These are phyloP conservation scores for Brachyptera putata DNA, from an alignment of 2,888 invertebrate species.

Conservation along the genomic window DNA sequence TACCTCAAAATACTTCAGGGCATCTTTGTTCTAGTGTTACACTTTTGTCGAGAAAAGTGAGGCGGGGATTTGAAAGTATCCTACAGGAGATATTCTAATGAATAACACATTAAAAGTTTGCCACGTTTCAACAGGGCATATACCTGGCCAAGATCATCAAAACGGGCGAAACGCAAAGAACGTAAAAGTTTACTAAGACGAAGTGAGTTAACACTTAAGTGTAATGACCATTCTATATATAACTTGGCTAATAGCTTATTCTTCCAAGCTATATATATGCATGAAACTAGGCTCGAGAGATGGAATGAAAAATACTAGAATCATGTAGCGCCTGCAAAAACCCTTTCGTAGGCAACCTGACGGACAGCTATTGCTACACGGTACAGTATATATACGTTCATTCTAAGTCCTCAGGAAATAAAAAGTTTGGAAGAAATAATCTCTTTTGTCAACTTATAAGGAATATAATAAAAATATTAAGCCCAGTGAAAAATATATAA, in stretches of 20 bases:
- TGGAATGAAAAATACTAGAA: slow-evolving; percentile 4
- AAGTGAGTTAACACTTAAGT: slow-evolving; percentile 19
- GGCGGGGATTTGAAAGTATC: too few relatives aligned
- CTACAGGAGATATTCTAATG: slow-evolving; percentile 4
- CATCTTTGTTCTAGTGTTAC: too few relatives aligned
- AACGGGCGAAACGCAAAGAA: neutral
- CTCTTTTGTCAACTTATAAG: too few relatives aligned
- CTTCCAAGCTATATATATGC: too few relatives aligned
- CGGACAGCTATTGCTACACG: neutral
- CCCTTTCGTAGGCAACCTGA: neutral
- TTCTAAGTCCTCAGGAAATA: too few relatives aligned
- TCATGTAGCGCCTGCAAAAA: neutral
- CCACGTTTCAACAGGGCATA: too few relatives aligned
- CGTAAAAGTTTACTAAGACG: slow-evolving; percentile 16
- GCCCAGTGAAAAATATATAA: too few relatives aligned
- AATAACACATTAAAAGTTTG: slow-evolving; percentile 20
- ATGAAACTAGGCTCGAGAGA: slow-evolving; percentile 1
- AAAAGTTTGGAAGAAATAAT: too few relatives aligned
- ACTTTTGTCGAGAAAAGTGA: too few relatives aligned
- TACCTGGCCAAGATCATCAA: neutral
- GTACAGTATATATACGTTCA: too few relatives aligned
- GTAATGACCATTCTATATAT: slow-evolving; percentile 13
- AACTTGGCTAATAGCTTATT: neutral
- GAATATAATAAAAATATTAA: too few relatives aligned
- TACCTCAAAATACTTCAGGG: too few relatives aligned